Evolutionary conservation across 2,113 vertebrate genomes (phyloP), one percentile per base, ranked within the genome.

Genomic region (Periophthalmodon schlosseri): DNA sequence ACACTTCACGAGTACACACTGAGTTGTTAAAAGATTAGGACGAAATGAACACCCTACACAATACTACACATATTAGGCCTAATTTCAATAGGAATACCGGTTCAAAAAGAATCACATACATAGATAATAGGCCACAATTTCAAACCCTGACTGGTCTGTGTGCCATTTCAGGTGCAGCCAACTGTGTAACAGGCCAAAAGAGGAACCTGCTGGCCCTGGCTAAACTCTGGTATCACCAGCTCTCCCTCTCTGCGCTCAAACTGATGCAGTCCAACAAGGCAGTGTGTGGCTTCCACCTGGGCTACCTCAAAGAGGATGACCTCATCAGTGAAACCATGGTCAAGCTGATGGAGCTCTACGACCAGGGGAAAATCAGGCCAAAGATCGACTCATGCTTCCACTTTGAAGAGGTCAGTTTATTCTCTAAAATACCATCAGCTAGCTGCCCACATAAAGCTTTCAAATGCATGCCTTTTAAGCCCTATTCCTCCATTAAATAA

Each of bases 141-240:
- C 20, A 56, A 52, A 52, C 4, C 16, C 16, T 7, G 16, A 52
- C 49, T 52, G 21, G 21, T 28, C 13, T 15, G 23, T 57, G n/a
- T 5, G 2, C 28, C 8, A 23, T 67, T 61, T 18, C 54, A 98
- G 96, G 96, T 52, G 94, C 92, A 52, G 92, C 96, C 58, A 98
- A 97, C 70, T 49, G 95, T 83, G 60, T 97, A 87, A 95, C 96
- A 0, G 96, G 96, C 24, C 95, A 95, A 82, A 97, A 93, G 91
- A 95, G 89, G 91, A 97, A 94, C 91, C 87, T 97, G 70, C 50
- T 97, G 89, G 94, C 94, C n/a, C 65, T 97, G 86, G 96, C 96
- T 0, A 96, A 96, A 88, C 94, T 93, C 2, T 98, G 96, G 96
- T 97, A 96, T 94, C 94, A 97, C 91, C 96, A 97, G 91, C 95